Evolutionary conservation across 2,113 vertebrate species (phyloP), one percentile per base, ranked within the genome.

Genomic region (Emberiza fucata): DNA sequence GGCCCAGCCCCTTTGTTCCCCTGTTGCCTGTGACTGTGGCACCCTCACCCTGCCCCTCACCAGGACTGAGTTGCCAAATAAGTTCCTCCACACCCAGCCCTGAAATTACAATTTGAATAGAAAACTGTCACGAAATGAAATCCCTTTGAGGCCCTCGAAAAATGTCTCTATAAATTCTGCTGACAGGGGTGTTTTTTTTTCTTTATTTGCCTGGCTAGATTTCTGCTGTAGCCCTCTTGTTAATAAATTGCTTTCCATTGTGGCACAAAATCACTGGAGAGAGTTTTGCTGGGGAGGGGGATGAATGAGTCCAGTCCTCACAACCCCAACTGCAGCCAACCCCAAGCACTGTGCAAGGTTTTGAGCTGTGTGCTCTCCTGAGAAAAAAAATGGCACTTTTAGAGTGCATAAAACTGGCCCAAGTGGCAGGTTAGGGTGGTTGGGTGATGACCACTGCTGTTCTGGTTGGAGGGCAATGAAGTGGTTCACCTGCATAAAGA

Each of bases 51-150:
- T 71, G 37, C 91, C 77, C 87, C 81, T 83, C 78, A 90, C 81
- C 8, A 8, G 72, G 64, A 16, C 45, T 8, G 8, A 3, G 5
- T 44, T 95, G 81, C 94, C 94, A 96, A 83, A 86, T 82, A 57
- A 88, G 77, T 68, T 93, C 80, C 95, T 86, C 82, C 84, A 79
- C 92, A 92, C 93, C 90, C 82, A 82, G 83, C 78, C 61, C 51
- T 87, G 75, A 25, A 54, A 81, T 76, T 92, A 82, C 48, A 94
- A 72, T 88, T 24, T 53, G 65, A 96, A 95, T 81, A 79, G 79
- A 82, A 71, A 96, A 84, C 54, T 76, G 35, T 59, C 80, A 22
- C 28, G 14, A 86, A 85, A 79, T 53, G 14, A 92, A 87, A 94
- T 61, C 45, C 72, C 63, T 92, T 37, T 75, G 87, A 81, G 79